Conservation (phyloP, 1,140 invertebrate species). For the Zaprionus tsacasi region DNA sequence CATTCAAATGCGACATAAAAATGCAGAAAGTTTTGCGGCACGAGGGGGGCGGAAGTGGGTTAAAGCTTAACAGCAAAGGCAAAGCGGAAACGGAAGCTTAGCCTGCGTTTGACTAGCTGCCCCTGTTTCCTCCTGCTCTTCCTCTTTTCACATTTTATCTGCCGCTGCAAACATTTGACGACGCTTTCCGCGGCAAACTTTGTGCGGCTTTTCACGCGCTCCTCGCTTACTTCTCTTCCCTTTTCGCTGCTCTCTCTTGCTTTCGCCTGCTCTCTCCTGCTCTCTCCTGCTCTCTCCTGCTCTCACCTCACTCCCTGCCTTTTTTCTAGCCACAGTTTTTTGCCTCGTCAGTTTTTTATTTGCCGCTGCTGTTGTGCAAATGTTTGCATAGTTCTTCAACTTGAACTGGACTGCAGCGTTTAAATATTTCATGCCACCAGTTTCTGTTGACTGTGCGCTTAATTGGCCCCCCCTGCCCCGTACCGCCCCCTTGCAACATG, state of each 20-base stretch:
- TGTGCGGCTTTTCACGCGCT: constrained; percentile 51
- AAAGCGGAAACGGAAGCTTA: constrained; percentile 70
- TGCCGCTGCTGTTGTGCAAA: constrained; percentile 45
- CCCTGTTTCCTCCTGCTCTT: too few relatives aligned
- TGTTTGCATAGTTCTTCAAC: constrained; percentile 61
- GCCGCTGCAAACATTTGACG: constrained; percentile 64
- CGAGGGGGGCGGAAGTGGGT: not conserved
- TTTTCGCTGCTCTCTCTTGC: not conserved
- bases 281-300: not conserved
- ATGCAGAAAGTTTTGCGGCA: not conserved
- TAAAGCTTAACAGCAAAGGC: not conserved
- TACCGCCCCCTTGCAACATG: constrained; percentile 26
- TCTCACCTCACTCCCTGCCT: not conserved
- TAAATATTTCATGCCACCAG: constrained; percentile 52
- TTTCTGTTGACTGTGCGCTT: constrained; percentile 30
- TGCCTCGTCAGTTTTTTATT: constrained; percentile 10
- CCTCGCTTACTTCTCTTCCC: too few relatives aligned
- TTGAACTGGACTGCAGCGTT: constrained; percentile 29
- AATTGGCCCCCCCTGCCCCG: constrained; percentile 41
- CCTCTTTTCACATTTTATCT: constrained; percentile 56
- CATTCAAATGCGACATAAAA: constrained; percentile 35
- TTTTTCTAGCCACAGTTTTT: constrained; percentile 2
- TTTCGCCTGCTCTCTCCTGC: too few relatives aligned
- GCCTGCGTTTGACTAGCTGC: constrained; percentile 38
- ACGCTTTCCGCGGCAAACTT: constrained; percentile 51